Base-by-base conservation (phyloP, 2,888 invertebrate genomes). In the Nemapogon koenigi region DNA sequence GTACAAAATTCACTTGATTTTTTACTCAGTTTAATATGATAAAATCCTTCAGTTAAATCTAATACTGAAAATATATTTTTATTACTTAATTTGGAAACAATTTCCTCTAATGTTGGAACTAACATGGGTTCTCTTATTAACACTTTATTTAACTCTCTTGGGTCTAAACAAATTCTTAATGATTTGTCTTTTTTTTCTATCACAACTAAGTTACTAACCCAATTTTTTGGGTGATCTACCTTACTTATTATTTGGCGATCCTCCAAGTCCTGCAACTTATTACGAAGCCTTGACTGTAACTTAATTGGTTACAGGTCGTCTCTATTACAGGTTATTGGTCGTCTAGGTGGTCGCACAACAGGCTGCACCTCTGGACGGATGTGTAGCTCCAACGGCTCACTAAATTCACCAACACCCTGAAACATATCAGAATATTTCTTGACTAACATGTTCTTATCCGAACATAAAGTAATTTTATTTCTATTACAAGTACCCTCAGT, bases 11-110 rank as follows among this genome's bases (percentile, higher is more conserved):
- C 28, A 6, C 6, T 27, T 6, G 28, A 27, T 6, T n/a, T 27
- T 4, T 27, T 14, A 6, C 11, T n/a, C 14, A 27, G n/a, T 31
- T 39, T 44, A 22, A 46, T 45, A 43, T 46, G 46, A 41, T 46
- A 45, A 40, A 48, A 46, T 3, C 46, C 46, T 15, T 46, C 46
- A 3, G 42, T 43, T 7, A 46, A 28, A 41, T 46, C 44, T 15
- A 47, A 41, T 45, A 26, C 15, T 46, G 29, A 36, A 28, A 35
- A 7, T 25, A 25, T 28, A 14, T 30, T 37, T 30, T 7, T 27
- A 27, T 27, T 27, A n/a, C 4, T 27, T 29, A 39, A 37, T 37
- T 37, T 39, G 22, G 13, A 15, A 13, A 38, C 13, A 14, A 35
- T 41, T 8, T 13, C 25, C 4, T 27, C n/a, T 6, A 27, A 6